Evolutionary conservation across 2,888 invertebrate species (phyloP), one percentile per base, ranked within the genome.

Genomic region (Agonopterix alstromeriana): DNA sequence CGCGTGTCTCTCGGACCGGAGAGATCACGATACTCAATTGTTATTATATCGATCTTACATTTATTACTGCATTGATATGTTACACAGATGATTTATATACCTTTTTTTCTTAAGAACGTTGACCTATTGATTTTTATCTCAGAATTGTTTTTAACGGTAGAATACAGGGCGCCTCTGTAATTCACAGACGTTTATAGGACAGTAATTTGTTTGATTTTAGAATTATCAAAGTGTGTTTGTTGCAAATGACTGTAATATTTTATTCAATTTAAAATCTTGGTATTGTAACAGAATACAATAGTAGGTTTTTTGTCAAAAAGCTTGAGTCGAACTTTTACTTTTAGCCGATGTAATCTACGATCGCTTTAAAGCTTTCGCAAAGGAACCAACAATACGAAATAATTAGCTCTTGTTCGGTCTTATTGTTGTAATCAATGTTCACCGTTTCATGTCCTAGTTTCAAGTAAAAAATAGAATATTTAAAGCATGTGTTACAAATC

Each of bases 1-100:
- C 60, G 52, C 50, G 56, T 17, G 10, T 38, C 38, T 9, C 17
- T 43, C 12, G 10, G 42, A 8, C 14, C 38, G n/a, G 9, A 9
- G 38, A n/a, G n/a, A 70, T 72, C 76, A 78, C 77, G 71, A 81
- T 71, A 65, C 65, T 73, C 67, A 75, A 69, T 73, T 70, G 72
- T 73, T 67, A 64, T 58, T 57, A 65, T 64, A 70, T 60, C 52
- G 50, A 65, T 68, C 67, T 72, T 70, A 69, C 70, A 75, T 71
- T 73, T 71, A 67, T 67, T 71, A 70, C 66, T 71, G 65, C 70
- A 74, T 73, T 72, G 68, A 77, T 79, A 72, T 63, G 71, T 77
- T 77, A 71, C 77, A 76, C 59, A 54, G 67, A 80, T 81, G 82
- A 82, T 81, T 82, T 77, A 82, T 82, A 57, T 65, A 58, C 59